phyloP scores from a whole-genome alignment of 92 coral and sea anemone genomes.

The Parazoanthus swiftii region DNA sequence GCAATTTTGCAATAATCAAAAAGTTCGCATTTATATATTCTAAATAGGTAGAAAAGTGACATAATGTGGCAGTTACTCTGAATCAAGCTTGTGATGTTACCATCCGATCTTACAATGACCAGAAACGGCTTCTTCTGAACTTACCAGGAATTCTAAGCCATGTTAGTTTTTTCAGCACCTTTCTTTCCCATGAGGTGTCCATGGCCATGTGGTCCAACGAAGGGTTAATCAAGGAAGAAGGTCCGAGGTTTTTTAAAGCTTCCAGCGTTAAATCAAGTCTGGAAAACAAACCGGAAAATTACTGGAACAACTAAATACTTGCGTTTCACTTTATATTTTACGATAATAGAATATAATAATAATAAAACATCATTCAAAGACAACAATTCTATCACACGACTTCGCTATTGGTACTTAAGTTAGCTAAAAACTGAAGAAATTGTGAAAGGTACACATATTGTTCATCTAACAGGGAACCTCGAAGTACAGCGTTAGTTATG shows the following conservation, averaged over 20 bases:
- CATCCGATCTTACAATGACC: not conserved
- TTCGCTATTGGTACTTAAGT: not conserved
- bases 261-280: constrained; percentile 77
- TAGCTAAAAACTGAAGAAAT: too few species aligned
- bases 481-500: too few species aligned
- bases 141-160: constrained; percentile 86
- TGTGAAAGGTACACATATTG: too few species aligned
- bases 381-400: not conserved
- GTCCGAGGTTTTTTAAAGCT: constrained; percentile 64
- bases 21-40: too few species aligned
- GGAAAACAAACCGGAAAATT: not conserved
- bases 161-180: constrained; percentile 76
- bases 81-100: too few species aligned
- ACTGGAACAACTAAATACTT: not conserved
- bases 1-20: too few species aligned
- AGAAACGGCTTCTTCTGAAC: not conserved
- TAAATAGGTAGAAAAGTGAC: too few species aligned
- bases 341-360: not conserved
- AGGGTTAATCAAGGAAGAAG: constrained; percentile 74
- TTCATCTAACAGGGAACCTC: too few species aligned
- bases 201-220: constrained; percentile 91
- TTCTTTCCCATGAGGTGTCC: constrained; percentile 91
- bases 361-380: too few species aligned
- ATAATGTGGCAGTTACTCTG: too few species aligned
- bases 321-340: too few species aligned